Percentiles rank a stretch among this genome's conserved stretches.
These are phyloP conservation scores for Lobophora halterata DNA, from an alignment of 2,888 invertebrate genomes.

Conservation along the genomic window DNA sequence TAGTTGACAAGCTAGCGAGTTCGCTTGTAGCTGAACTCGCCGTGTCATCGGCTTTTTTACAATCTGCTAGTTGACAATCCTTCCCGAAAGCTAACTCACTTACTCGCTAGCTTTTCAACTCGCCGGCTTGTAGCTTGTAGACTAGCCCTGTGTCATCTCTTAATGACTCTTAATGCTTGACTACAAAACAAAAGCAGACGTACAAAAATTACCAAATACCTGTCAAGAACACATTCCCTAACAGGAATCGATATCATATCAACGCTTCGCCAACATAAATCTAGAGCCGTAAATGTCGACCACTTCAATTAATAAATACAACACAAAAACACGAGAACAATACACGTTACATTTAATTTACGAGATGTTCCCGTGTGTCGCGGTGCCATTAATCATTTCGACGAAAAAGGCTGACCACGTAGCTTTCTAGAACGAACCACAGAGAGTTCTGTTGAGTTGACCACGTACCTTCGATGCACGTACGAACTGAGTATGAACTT, in stretches of 20 bases:
- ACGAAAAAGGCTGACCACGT: conserved; percentile 28
- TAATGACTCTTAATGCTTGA: too few relatives aligned
- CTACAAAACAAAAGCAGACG: too few relatives aligned
- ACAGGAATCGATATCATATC: conserved; percentile 8
- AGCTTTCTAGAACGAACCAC: conserved; percentile 3
- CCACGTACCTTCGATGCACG: neutral
- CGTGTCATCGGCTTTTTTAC: too few relatives aligned
- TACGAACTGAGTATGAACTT: too few relatives aligned
- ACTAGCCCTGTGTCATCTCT: too few relatives aligned
- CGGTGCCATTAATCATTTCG: conserved; percentile 24
- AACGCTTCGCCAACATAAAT: conserved; percentile 4
- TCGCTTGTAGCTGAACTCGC: too few relatives aligned
- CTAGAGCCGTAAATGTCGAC: conserved; percentile 5
- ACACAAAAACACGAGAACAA: conserved; percentile 14
- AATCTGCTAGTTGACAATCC: too few relatives aligned
- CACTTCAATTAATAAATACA: conserved; percentile 26
- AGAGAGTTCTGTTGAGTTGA: conserved; percentile 8
- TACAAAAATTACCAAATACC: too few relatives aligned
- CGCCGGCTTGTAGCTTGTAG: too few relatives aligned
- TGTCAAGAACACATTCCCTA: neutral
- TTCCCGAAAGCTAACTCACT: too few relatives aligned
- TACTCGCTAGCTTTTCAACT: too few relatives aligned
- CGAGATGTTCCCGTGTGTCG: conserved; percentile 25
- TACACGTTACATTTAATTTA: conserved; percentile 29
- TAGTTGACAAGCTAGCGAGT: too few relatives aligned